Percentiles rank a stretch among this genome's conserved stretches.
phyloP scores from a whole-genome alignment of 2,797 vertebrate species.

The Sitta carolinensis region DNA sequence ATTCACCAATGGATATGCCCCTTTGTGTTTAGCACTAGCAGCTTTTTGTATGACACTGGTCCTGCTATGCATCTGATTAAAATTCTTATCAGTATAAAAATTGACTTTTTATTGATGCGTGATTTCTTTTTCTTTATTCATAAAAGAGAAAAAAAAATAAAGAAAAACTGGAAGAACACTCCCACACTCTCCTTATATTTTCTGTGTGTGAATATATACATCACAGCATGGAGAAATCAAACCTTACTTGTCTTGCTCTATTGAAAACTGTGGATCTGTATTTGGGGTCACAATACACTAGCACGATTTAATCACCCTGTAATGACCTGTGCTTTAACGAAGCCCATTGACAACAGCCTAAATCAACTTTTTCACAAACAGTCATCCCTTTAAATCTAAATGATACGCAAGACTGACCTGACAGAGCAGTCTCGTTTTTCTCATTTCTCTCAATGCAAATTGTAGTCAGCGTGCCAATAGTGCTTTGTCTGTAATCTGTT shows the following conservation, averaged over 20 bases:
- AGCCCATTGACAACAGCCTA: neutral
- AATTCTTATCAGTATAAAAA: neutral
- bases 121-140: neutral
- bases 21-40: neutral
- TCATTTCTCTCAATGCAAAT: neutral
- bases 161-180: neutral
- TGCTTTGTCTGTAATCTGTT: neutral
- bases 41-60: neutral
- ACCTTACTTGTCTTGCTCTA: neutral
- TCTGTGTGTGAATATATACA: neutral
- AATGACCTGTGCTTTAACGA: neutral
- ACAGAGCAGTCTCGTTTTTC: neutral
- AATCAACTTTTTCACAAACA: neutral
- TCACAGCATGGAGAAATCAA: neutral
- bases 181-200: neutral
- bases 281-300: neutral
- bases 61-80: neutral
- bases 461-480: neutral
- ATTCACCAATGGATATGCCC: neutral
- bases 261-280: neutral
- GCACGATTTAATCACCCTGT: neutral
- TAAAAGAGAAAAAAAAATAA: neutral
- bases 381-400: neutral
- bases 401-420: neutral
- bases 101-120: neutral